These are phyloP conservation scores for Argentina silus DNA, from an alignment of 2,797 vertebrate species.

Conservation along the genomic window DNA sequence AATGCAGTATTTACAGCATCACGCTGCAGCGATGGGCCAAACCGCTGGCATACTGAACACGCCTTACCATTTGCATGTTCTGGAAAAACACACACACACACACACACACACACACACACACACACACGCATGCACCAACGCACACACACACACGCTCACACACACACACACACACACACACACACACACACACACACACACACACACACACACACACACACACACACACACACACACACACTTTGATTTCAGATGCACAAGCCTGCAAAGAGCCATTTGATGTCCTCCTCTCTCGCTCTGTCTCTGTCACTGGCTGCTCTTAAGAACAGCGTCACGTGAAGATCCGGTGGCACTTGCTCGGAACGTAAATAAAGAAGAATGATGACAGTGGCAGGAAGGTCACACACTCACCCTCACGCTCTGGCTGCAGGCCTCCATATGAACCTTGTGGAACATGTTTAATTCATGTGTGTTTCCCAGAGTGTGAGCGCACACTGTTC, in stretches of 20 bases:
- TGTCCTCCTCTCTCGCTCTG: conserved; percentile 37
- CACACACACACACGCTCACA: neutral
- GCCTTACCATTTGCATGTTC: conserved; percentile 29
- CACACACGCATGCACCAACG: conserved; percentile 6
- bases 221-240: neutral
- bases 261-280: conserved; percentile 76
- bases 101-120: conserved; percentile 5
- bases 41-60: conserved; percentile 18
- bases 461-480: conserved; percentile 64
- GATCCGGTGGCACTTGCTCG: neutral
- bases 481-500: neutral
- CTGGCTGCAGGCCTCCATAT: neutral
- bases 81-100: neutral
- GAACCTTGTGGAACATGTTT: conserved; percentile 55
- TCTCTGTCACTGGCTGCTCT: conserved; percentile 25
- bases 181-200: conserved; percentile 6
- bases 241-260: conserved; percentile 62
- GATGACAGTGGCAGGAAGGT: conserved; percentile 1
- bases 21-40: no score
- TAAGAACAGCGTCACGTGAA: conserved; percentile 21
- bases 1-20: no score
- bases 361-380: conserved; percentile 8
- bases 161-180: neutral
- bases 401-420: conserved; percentile 12
- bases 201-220: neutral